Base-by-base conservation (phyloP, 2,113 vertebrate species). In the Neogale vison region DNA sequence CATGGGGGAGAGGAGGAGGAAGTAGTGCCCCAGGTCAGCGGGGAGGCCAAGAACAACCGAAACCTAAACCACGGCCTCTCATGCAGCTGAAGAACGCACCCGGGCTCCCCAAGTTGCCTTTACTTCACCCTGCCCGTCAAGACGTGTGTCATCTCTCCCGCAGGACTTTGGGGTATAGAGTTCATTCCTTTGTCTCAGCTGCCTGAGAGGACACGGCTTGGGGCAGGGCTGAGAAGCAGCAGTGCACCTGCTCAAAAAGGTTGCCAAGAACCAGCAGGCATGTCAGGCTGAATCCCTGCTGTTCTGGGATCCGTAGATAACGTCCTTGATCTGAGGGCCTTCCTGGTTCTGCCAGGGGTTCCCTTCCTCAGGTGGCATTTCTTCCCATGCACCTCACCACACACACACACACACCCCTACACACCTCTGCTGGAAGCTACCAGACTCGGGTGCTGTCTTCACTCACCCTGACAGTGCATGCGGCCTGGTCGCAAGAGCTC, bases 21-120 rank as follows among this genome's bases (percentile, higher is more conserved):
- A 59, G 97, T 90, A 98, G 95, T 24, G 98, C 98, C 97, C n/a
- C 94, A 39, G 98, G 98, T 98, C 98, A 99, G 2, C 0, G 29
- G 91, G 97, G 97, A 96, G 98, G 98, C 98, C 98, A 98, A 98
- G 98, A 98, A 98, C 97, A 98, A 98, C 98, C 74, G 97, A 99
- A 99, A 98, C 98, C 97, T 90, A 92, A 90, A 89, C 92, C 29
- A 45, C 20, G 0, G 95, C 97, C 97, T 97, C 98, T 97, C 96
- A 98, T 96, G 76, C 15, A 97, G 93, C 65, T 26, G 1, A 97
- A 96, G 97, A 98, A 98, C 96, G 96, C 80, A 98, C 5, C 7
- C 96, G 97, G 96, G 94, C 10, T 1, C 86, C 97, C 79, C 4
- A 95, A 83, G 81, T 50, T 96, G 63, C 95, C 96, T 98, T 95